Evolutionary conservation across 2,797 vertebrate genomes (phyloP).

Genomic region (Acanthopagrus latus): DNA sequence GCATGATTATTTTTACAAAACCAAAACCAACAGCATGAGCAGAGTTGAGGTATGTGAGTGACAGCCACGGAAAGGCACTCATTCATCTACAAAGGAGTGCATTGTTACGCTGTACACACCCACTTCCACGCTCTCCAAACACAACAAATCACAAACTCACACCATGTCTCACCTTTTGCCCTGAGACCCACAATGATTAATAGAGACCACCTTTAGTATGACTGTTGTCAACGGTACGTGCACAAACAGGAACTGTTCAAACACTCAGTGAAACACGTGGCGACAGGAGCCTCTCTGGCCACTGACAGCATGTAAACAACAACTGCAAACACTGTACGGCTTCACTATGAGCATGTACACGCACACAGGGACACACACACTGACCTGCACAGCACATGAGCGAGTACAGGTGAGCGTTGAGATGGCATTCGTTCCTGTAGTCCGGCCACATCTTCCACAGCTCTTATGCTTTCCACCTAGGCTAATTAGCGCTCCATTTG

Average conservation of each 20-base stretch:
- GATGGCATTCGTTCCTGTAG: constrained; percentile 85
- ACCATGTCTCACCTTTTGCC: not conserved
- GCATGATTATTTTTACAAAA: not conserved
- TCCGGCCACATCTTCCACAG: constrained; percentile 82
- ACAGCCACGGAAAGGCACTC: constrained; percentile 65
- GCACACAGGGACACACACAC: constrained; percentile 75
- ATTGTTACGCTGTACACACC: constrained; percentile 60
- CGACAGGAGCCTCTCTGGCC: constrained; percentile 24
- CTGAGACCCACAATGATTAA: constrained; percentile 45
- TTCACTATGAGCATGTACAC: constrained; percentile 19
- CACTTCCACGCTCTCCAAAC: constrained; percentile 10
- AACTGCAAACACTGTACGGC: not conserved
- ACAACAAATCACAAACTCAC: constrained; percentile 19
- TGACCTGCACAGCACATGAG: constrained; percentile 98
- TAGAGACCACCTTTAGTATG: constrained; percentile 8
- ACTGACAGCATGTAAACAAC: constrained; percentile 53
- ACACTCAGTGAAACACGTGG: constrained; percentile 50
- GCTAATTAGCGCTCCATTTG: constrained; percentile 27
- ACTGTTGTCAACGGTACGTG: constrained; percentile 3
- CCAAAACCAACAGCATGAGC: not conserved
- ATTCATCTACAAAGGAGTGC: constrained; percentile 57
- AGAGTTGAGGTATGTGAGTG: constrained; percentile 36
- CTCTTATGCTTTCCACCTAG: constrained; percentile 23
- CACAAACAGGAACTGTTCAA: constrained; percentile 40
- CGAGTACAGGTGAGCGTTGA: constrained; percentile 92